phyloP scores from a whole-genome alignment of 2,797 vertebrate genomes.

The Chromobotia macracanthus region DNA sequence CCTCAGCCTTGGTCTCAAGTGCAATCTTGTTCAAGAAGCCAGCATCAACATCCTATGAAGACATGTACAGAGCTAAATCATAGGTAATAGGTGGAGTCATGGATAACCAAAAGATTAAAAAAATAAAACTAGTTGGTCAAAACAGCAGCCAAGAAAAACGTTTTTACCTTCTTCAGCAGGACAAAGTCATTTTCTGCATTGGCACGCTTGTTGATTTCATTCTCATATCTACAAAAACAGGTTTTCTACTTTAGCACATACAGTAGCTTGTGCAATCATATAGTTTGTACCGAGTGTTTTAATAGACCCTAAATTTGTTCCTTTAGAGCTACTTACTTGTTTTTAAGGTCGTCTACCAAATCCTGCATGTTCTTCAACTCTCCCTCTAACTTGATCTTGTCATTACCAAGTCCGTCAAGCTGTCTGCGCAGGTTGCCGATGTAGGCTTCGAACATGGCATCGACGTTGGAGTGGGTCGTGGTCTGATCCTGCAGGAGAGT shows the following conservation, averaged over 20 bases:
- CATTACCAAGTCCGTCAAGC: constrained; percentile 76
- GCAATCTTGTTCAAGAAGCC: constrained; percentile 89
- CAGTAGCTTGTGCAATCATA: neutral
- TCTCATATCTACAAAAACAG: constrained; percentile 84
- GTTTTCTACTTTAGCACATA: neutral
- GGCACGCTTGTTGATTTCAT: constrained; percentile 94
- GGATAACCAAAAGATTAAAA: neutral
- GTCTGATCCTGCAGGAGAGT: constrained; percentile 80
- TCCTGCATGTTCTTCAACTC: constrained; percentile 80
- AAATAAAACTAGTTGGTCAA: neutral
- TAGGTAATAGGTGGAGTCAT: neutral
- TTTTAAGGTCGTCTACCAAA: constrained; percentile 80
- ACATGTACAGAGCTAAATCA: constrained; percentile 2
- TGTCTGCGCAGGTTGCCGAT: constrained; percentile 79
- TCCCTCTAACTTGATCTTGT: constrained; percentile 77
- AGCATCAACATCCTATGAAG: constrained; percentile 85
- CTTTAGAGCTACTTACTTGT: constrained; percentile 69
- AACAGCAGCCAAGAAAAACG: neutral
- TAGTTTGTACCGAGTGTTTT: neutral
- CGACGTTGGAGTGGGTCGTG: constrained; percentile 76
- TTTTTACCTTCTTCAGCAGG: constrained; percentile 90
- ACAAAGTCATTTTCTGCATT: constrained; percentile 92
- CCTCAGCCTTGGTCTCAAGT: constrained; percentile 85
- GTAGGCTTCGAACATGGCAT: constrained; percentile 77
- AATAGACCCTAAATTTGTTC: neutral